Evolutionary conservation across 2,888 invertebrate genomes (phyloP).

Genomic region (Cheilosia impressa): DNA sequence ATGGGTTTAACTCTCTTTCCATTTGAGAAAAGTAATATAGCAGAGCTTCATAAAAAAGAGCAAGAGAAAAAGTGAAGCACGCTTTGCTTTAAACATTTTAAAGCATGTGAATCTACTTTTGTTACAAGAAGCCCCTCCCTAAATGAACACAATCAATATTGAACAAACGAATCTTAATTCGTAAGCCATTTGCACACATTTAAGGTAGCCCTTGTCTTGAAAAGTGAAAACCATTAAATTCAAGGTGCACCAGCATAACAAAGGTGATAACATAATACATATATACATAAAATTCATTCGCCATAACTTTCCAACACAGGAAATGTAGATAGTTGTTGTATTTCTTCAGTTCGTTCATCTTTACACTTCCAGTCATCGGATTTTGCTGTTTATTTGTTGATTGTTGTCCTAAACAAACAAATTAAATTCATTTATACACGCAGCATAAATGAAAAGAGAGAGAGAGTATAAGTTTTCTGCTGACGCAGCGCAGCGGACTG

Average conservation of each 20-base stretch:
- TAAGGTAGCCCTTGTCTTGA: conserved; percentile 3
- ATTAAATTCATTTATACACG: conserved; percentile 33
- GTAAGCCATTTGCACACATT: conserved; percentile 24
- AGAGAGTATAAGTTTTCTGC: conserved; percentile 15
- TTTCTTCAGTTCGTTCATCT: conserved; percentile 54
- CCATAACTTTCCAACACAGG: conserved; percentile 35
- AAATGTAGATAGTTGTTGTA: neutral
- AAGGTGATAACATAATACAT: neutral
- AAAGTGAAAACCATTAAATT: conserved; percentile 1
- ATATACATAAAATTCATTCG: conserved; percentile 6
- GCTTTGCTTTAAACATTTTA: no score
- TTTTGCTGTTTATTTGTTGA: neutral
- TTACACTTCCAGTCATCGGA: conserved; percentile 9
- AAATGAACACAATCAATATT: no score
- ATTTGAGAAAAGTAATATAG: conserved; percentile 10
- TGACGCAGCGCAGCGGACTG: neutral
- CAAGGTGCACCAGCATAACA: no score
- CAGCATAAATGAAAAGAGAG: conserved; percentile 11
- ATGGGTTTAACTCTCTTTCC: conserved; percentile 40
- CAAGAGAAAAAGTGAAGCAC: conserved; percentile 17
- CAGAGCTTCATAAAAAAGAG: neutral
- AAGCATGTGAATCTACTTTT: no score
- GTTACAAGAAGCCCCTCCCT: no score
- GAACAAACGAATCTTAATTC: no score
- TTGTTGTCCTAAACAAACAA: conserved; percentile 28